Percentiles rank a stretch among this genome's conserved stretches.
Evolutionary conservation across 2,797 vertebrate genomes (phyloP).

Genomic region (Sebastes ruberrimus): DNA sequence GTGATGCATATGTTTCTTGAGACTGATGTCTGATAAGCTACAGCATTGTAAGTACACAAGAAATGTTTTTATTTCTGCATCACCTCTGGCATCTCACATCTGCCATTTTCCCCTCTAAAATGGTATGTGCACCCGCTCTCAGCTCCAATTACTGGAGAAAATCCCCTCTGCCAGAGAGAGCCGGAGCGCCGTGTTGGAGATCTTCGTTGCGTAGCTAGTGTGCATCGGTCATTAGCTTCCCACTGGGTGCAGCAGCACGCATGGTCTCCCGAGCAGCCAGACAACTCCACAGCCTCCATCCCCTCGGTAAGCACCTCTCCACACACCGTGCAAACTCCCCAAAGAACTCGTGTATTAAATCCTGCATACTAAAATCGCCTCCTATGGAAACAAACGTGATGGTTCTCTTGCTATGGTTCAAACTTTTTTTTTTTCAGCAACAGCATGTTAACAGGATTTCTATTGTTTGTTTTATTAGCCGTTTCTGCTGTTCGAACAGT

Average conservation of each 20-base stretch:
- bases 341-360: slow-evolving; percentile 27
- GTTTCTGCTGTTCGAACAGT: slow-evolving; percentile 2
- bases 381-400: slow-evolving; percentile 20
- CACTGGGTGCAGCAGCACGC: slow-evolving; percentile 67
- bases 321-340: slow-evolving; percentile 44
- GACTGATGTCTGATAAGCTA: background rate
- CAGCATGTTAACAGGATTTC: background rate
- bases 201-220: slow-evolving; percentile 43
- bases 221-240: slow-evolving; percentile 74
- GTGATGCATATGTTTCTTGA: background rate
- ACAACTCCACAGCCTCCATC: slow-evolving; percentile 45
- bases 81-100: slow-evolving; percentile 7
- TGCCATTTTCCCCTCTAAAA: slow-evolving; percentile 7
- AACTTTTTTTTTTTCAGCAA: background rate
- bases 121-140: slow-evolving; percentile 34
- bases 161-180: slow-evolving; percentile 49
- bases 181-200: slow-evolving; percentile 33
- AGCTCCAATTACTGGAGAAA: slow-evolving; percentile 62
- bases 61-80: slow-evolving; percentile 13
- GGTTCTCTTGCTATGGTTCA: background rate
- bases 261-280: slow-evolving; percentile 63
- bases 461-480: background rate
- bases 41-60: background rate
- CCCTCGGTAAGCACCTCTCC: slow-evolving; percentile 46
- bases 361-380: slow-evolving; percentile 26